Conservation (phyloP, 1,140 invertebrate species). For the Drosophila funebris region DNA sequence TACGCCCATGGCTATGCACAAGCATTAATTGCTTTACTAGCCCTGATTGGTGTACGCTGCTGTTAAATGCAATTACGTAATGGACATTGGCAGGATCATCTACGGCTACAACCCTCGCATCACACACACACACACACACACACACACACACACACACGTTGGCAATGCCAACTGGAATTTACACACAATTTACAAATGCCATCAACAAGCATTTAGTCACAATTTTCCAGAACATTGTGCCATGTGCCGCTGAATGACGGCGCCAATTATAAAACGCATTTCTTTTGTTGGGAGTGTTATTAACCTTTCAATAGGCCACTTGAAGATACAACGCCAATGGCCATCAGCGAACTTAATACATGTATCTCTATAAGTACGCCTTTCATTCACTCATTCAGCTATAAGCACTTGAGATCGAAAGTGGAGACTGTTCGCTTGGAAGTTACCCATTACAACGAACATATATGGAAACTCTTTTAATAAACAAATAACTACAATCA, state of each 20-base stretch:
- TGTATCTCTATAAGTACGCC: neutral
- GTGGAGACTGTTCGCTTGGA: neutral
- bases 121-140: neutral
- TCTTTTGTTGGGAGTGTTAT: slow-evolving; percentile 68
- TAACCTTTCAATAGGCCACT: slow-evolving; percentile 76
- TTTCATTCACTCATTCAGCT: slow-evolving; percentile 20
- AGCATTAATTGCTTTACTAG: slow-evolving; percentile 76
- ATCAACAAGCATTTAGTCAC: slow-evolving; percentile 18
- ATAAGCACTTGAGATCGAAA: slow-evolving; percentile 30
- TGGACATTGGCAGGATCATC: slow-evolving; percentile 46
- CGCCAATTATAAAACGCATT: slow-evolving; percentile 47
- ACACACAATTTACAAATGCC: slow-evolving; percentile 20
- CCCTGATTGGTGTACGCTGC: slow-evolving; percentile 58
- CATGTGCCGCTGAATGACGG: slow-evolving; percentile 20
- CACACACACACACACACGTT: neutral
- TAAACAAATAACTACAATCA: no score
- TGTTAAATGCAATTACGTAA: slow-evolving; percentile 75
- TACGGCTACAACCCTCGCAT: neutral
- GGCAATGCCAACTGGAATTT: slow-evolving; percentile 23
- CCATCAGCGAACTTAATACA: slow-evolving; percentile 21
- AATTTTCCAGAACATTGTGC: slow-evolving; percentile 12
- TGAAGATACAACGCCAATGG: slow-evolving; percentile 34
- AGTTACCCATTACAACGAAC: neutral
- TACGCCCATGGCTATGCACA: slow-evolving; percentile 5
- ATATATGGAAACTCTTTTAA: no score